Conservation (phyloP, 1,140 invertebrate genomes). For the Lasioglossum albipes region DNA sequence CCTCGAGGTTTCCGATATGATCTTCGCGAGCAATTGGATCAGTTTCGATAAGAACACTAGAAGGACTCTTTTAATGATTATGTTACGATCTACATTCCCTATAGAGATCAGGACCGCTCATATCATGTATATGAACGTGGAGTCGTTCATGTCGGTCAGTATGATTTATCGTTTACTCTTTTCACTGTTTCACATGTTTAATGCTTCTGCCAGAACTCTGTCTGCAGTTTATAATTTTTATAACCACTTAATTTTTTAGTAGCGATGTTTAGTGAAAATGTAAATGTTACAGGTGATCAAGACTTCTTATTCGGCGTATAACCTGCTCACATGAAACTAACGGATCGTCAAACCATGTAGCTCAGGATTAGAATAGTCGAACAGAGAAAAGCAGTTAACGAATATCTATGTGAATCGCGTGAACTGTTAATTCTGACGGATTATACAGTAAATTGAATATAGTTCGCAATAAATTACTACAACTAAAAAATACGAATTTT, state of each 20-base stretch:
- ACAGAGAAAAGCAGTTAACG: too few species aligned
- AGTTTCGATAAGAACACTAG: slow-evolving; percentile 33
- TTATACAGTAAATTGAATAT: slow-evolving; percentile 1
- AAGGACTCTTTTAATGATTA: slow-evolving; percentile 52
- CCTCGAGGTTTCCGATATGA: too few species aligned
- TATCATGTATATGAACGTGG: slow-evolving; percentile 51
- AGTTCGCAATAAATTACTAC: slow-evolving; percentile 8
- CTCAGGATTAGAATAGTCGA: too few species aligned
- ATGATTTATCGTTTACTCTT: neutral
- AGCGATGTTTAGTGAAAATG: neutral
- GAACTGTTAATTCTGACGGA: too few species aligned
- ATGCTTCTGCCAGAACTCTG: too few species aligned
- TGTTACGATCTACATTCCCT: slow-evolving; percentile 48
- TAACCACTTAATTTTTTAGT: too few species aligned
- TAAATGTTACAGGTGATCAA: slow-evolving; percentile 60
- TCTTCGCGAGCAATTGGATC: slow-evolving; percentile 55
- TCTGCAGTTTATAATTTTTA: too few species aligned
- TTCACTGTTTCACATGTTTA: neutral
- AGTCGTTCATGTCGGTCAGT: slow-evolving; percentile 61
- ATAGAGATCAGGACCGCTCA: slow-evolving; percentile 48
- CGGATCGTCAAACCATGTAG: too few species aligned
- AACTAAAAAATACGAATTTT: too few species aligned
- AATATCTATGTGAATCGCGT: too few species aligned
- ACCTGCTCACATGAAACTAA: slow-evolving; percentile 12
- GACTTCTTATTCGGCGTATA: slow-evolving; percentile 62